A percentile compares a stretch with the other conserved stretches of the same genome.
These are phyloP conservation scores for Phrynosoma blainvillii DNA, from an alignment of 2,113 vertebrate species.

Conservation along the genomic window DNA sequence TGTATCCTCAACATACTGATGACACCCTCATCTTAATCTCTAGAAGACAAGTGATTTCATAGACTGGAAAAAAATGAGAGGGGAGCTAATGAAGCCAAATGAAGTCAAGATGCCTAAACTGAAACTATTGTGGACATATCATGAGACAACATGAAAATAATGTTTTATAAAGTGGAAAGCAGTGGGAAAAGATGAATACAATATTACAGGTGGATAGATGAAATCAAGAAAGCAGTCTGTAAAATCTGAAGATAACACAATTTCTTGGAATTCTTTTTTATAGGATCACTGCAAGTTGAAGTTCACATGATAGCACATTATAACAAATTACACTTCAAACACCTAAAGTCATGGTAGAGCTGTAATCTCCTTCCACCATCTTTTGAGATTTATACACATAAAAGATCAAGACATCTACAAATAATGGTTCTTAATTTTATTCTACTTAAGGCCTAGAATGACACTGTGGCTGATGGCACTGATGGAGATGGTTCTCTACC, in stretches of 20 bases:
- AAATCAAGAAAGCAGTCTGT: too few relatives aligned
- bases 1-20: not conserved
- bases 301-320: not conserved
- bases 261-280: too few relatives aligned
- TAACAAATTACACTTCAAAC: not conserved
- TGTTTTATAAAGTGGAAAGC: too few relatives aligned
- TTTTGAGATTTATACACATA: not conserved
- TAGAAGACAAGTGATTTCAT: not conserved
- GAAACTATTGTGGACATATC: too few relatives aligned
- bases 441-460: not conserved
- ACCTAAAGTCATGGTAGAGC: not conserved
- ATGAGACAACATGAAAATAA: too few relatives aligned
- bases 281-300: not conserved
- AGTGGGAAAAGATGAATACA: not conserved
- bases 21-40: not conserved
- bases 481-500: not conserved
- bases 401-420: not conserved
- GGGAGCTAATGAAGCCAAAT: too few relatives aligned
- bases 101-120: too few relatives aligned
- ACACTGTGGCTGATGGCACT: not conserved
- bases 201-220: too few relatives aligned
- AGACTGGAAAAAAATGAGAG: too few relatives aligned
- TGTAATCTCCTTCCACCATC: not conserved
- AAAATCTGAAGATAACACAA: too few relatives aligned
- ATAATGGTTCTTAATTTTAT: not conserved